phyloP scores from a whole-genome alignment of 1,140 invertebrate genomes.

The Solenopsis invicta region DNA sequence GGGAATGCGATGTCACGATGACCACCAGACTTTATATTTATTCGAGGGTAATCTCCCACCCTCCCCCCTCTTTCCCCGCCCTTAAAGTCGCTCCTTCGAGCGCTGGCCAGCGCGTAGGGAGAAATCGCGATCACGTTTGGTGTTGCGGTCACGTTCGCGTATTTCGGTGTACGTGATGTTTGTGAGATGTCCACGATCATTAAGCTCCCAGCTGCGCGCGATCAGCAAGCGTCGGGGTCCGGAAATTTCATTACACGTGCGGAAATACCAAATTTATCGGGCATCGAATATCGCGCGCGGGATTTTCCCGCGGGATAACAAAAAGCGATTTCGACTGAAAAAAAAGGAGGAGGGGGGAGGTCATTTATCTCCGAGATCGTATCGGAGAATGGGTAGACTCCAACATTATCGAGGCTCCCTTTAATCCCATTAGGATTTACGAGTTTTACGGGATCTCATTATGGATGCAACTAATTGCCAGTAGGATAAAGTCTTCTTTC shows the following conservation, averaged over 20 bases:
- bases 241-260: conserved; percentile 63
- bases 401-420: conserved; percentile 54
- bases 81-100: conserved; percentile 56
- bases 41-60: conserved; percentile 18
- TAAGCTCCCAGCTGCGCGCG: conserved; percentile 71
- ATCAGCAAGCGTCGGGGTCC: conserved; percentile 45
- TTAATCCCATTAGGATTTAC: conserved; percentile 76
- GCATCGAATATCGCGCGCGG: conserved; percentile 38
- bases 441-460: conserved; percentile 76
- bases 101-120: conserved; percentile 40
- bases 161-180: conserved; percentile 81
- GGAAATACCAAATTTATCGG: conserved; percentile 61
- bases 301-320: conserved; percentile 24
- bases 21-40: conserved; percentile 12
- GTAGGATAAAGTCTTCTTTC: conserved; percentile 74
- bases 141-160: conserved; percentile 80
- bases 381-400: conserved; percentile 62
- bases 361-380: conserved; percentile 58
- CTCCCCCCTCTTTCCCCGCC: neutral
- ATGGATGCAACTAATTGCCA: conserved; percentile 76
- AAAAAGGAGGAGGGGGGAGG: neutral
- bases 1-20: neutral
- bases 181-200: conserved; percentile 78
- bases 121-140: conserved; percentile 70
- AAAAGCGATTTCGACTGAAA: conserved; percentile 41